These are phyloP conservation scores for Xenops minutus DNA, from an alignment of 2,797 vertebrate genomes.

Conservation along the genomic window DNA sequence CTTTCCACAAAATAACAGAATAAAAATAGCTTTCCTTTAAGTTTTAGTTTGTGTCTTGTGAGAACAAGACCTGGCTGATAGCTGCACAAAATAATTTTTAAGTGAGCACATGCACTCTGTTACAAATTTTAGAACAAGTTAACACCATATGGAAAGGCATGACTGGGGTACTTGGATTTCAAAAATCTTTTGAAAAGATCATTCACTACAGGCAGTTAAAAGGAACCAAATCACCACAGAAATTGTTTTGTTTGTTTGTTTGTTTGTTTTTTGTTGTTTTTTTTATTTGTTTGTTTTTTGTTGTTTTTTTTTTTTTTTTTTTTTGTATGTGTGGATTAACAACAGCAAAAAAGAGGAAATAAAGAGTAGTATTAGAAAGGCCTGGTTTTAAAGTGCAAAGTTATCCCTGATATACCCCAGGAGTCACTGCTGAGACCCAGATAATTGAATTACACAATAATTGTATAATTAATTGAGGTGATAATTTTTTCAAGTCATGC, in stretches of 20 bases:
- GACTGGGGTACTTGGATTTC: not conserved
- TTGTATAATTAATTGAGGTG: not conserved
- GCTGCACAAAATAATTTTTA: not conserved
- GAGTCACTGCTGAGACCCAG: not conserved
- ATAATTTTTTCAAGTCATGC: not conserved
- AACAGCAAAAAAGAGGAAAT: not conserved
- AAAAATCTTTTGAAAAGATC: not conserved
- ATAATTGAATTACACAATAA: not conserved
- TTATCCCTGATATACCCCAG: not conserved
- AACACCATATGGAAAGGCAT: not conserved
- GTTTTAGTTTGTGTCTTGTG: not conserved
- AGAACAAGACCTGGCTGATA: not conserved
- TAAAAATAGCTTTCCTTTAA: not conserved
- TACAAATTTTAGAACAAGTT: not conserved
- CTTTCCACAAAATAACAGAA: not conserved
- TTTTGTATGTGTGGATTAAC: not conserved
- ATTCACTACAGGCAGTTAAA: not conserved
- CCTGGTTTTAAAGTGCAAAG: not conserved
- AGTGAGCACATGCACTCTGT: not conserved
- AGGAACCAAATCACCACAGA: not conserved
- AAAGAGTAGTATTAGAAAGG: not conserved
- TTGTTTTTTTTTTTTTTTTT: too few relatives aligned
- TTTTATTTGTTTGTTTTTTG: not conserved
- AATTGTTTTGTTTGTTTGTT: too few relatives aligned
- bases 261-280: not conserved